Evolutionary conservation across 2,797 vertebrate species (phyloP).

Genomic region (Pseudochirops cupreus): DNA sequence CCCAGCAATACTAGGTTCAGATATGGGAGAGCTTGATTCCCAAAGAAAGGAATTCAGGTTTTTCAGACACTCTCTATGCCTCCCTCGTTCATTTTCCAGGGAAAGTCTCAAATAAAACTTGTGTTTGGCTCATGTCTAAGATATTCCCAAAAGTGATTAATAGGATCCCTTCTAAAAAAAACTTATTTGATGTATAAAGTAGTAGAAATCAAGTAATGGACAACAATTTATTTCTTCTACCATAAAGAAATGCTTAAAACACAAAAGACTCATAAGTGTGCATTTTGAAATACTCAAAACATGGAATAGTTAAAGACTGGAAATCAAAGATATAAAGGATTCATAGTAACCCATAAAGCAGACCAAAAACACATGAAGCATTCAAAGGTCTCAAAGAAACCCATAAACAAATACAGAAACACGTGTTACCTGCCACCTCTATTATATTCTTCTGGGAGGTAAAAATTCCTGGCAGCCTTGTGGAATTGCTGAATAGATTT

Average conservation of each 20-base stretch:
- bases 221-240: neutral
- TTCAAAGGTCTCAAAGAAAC: no score
- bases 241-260: neutral
- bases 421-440: neutral
- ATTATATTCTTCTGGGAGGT: neutral
- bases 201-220: neutral
- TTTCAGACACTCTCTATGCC: neutral
- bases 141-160: neutral
- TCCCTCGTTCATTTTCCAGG: neutral
- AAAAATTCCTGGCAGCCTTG: neutral
- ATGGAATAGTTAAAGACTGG: neutral
- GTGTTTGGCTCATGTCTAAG: neutral
- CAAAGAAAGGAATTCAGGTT: neutral
- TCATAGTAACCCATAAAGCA: neutral
- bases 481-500: neutral
- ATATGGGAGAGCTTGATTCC: neutral
- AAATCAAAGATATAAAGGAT: neutral
- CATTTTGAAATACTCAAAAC: neutral
- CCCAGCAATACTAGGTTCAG: neutral
- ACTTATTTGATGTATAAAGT: neutral
- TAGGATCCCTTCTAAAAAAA: neutral
- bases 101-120: neutral
- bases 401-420: neutral
- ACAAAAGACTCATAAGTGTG: neutral
- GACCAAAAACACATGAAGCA: neutral